These are phyloP conservation scores for Cossypha dichroa DNA, from an alignment of 2,797 vertebrate species.

Conservation along the genomic window DNA sequence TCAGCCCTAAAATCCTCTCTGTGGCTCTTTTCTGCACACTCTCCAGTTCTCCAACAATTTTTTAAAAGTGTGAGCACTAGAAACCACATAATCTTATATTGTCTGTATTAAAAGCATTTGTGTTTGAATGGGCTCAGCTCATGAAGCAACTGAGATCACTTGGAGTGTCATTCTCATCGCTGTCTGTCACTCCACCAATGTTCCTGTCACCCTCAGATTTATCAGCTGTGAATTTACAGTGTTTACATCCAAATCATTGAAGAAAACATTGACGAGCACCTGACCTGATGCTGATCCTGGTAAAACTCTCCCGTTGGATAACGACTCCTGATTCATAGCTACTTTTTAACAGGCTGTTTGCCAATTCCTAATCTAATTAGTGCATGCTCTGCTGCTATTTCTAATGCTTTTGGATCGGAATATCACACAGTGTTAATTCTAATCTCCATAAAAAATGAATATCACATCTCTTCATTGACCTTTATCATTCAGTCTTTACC, in stretches of 20 bases:
- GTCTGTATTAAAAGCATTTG: constrained; percentile 51
- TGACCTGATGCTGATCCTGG: constrained; percentile 36
- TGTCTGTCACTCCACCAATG: constrained; percentile 42
- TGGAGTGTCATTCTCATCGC: constrained; percentile 27
- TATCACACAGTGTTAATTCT: constrained; percentile 58
- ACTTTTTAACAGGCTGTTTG: constrained; percentile 62
- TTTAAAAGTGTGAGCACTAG: background rate
- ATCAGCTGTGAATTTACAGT: constrained; percentile 58
- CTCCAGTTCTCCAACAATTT: constrained; percentile 10
- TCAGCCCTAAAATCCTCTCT: constrained; percentile 30
- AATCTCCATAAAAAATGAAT: constrained; percentile 54
- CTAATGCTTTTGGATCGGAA: constrained; percentile 59
- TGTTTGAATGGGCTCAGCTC: constrained; percentile 58
- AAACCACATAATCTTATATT: background rate
- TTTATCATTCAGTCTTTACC: constrained; percentile 57
- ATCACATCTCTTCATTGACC: constrained; percentile 55
- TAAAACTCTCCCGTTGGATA: constrained; percentile 21
- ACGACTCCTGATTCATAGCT: constrained; percentile 34
- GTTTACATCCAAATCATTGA: constrained; percentile 35
- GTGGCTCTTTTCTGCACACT: constrained; percentile 17
- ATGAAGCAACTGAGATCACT: constrained; percentile 37
- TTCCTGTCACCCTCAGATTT: constrained; percentile 34
- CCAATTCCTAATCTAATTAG: constrained; percentile 66
- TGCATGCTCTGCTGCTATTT: constrained; percentile 51
- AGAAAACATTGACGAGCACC: constrained; percentile 49